phyloP scores from a whole-genome alignment of 2,888 invertebrate genomes.

The Agrochola lychnidis region DNA sequence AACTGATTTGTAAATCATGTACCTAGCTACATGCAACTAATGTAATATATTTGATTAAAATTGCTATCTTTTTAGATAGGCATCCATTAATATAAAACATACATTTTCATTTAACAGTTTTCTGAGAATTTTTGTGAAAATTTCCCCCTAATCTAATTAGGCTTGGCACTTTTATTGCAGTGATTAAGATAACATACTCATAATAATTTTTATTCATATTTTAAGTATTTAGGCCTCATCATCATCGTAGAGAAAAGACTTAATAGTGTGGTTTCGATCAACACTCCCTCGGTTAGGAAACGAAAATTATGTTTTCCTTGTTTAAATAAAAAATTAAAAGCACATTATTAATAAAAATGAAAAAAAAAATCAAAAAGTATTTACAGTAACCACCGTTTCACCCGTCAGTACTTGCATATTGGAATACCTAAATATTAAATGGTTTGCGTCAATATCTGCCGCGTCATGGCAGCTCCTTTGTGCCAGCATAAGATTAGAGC shows the following conservation, averaged over 20 bases:
- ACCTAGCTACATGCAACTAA: conserved; percentile 23
- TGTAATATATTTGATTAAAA: conserved; percentile 42
- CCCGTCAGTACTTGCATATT: conserved; percentile 81
- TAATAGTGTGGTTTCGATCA: neutral
- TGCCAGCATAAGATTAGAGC: conserved; percentile 85
- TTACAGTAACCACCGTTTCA: conserved; percentile 55
- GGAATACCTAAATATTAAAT: conserved; percentile 89
- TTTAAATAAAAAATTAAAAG: neutral
- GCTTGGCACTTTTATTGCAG: conserved; percentile 26
- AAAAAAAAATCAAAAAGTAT: neutral
- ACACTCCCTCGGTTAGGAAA: neutral
- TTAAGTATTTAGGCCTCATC: neutral
- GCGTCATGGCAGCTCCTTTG: conserved; percentile 89
- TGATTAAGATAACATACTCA: neutral
- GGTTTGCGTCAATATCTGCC: conserved; percentile 86
- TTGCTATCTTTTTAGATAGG: conserved; percentile 21
- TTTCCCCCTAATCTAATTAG: conserved; percentile 11
- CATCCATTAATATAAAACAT: conserved; percentile 24
- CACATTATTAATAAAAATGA: neutral
- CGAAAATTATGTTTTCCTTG: neutral
- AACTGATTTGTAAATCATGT: conserved; percentile 59
- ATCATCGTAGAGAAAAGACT: neutral
- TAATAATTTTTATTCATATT: too few relatives aligned
- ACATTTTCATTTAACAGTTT: conserved; percentile 34
- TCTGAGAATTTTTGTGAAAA: conserved; percentile 5